Evolutionary conservation across 2,888 invertebrate species (phyloP).

Genomic region (Trichogramma evanescens): DNA sequence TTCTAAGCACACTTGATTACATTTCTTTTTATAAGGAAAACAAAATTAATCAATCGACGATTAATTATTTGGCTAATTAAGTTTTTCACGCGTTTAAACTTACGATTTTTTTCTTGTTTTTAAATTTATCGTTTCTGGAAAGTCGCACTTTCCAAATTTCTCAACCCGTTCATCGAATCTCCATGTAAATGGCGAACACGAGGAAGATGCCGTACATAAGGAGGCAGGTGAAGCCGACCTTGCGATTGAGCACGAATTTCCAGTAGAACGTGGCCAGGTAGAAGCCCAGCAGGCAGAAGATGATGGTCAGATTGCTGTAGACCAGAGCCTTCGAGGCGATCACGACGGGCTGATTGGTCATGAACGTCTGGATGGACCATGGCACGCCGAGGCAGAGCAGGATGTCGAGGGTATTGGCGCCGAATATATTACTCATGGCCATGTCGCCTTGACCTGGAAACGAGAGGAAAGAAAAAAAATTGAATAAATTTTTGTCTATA

Average conservation of each 20-base stretch:
- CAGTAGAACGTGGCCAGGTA: slow-evolving; percentile 63
- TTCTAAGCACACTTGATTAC: too few relatives aligned
- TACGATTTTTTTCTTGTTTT: too few relatives aligned
- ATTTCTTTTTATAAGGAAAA: too few relatives aligned
- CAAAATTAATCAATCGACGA: too few relatives aligned
- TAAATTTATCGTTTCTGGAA: too few relatives aligned
- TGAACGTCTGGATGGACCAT: slow-evolving; percentile 71
- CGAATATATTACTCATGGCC: slow-evolving; percentile 80
- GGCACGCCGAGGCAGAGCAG: slow-evolving; percentile 75
- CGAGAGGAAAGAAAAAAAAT: not conserved
- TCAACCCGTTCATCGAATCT: slow-evolving; percentile 41
- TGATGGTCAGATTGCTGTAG: slow-evolving; percentile 72
- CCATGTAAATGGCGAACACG: slow-evolving; percentile 69
- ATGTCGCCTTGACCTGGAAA: slow-evolving; percentile 71
- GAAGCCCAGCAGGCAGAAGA: slow-evolving; percentile 66
- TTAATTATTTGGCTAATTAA: too few relatives aligned
- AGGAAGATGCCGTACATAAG: slow-evolving; percentile 65
- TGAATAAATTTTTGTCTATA: not conserved
- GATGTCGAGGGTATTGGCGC: slow-evolving; percentile 80
- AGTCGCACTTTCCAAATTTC: too few relatives aligned
- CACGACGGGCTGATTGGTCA: slow-evolving; percentile 52
- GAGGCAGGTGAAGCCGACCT: slow-evolving; percentile 61
- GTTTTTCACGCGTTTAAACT: too few relatives aligned
- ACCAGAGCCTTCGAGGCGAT: slow-evolving; percentile 75
- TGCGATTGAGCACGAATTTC: slow-evolving; percentile 64